These are phyloP conservation scores for Sterrhoptilus dennistouni DNA, from an alignment of 2,113 vertebrate genomes.

Conservation along the genomic window DNA sequence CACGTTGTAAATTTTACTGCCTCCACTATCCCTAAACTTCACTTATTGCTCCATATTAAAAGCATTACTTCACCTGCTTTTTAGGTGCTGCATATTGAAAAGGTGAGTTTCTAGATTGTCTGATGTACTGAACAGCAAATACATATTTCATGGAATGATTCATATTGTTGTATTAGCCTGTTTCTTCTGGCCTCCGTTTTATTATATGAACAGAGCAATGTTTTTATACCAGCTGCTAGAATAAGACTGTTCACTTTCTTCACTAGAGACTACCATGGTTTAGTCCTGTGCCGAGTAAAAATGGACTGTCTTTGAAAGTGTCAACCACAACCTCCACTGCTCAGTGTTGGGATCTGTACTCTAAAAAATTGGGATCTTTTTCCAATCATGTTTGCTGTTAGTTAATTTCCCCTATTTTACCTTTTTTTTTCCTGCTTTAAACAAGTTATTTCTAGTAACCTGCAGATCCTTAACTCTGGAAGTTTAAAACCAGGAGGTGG, in stretches of 20 bases:
- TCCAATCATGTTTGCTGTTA: not conserved
- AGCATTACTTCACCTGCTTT: not conserved
- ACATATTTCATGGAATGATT: not conserved
- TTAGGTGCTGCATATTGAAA: not conserved
- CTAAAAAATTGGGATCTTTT: fast-evolving
- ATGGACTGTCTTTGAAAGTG: not conserved
- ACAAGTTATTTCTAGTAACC: not conserved
- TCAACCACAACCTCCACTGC: not conserved
- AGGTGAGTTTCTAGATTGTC: not conserved
- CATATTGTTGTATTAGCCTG: not conserved
- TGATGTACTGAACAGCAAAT: not conserved
- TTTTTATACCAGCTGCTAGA: not conserved
- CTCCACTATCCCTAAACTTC: not conserved
- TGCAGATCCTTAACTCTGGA: not conserved
- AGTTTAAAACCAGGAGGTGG: not conserved
- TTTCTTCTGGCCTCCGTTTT: not conserved
- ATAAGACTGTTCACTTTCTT: not conserved
- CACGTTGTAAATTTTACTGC: not conserved
- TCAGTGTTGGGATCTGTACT: not conserved
- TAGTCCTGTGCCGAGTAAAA: not conserved
- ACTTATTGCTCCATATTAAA: not conserved
- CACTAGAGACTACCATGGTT: fast-evolving
- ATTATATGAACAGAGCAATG: not conserved
- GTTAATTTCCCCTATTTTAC: not conserved
- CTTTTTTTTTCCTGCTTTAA: not conserved